Evolutionary conservation across 2,888 invertebrate genomes (phyloP), one percentile per base, ranked within the genome.

Genomic region (Iphiclides podalirius): DNA sequence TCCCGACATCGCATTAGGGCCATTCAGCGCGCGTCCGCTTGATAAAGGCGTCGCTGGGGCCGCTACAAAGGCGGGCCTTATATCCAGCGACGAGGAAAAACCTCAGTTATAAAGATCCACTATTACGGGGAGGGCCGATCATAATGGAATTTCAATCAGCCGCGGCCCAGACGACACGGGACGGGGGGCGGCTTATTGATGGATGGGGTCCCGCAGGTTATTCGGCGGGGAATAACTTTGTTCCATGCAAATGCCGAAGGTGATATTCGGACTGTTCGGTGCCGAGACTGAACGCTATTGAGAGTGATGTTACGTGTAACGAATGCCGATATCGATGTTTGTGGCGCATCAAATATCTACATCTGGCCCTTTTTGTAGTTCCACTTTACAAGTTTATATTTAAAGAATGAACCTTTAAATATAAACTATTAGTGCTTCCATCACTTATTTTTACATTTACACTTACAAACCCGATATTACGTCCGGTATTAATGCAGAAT

Each of bases 81-180:
- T n/a, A 66, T 70, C 69, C 69, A 63, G 60, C 61, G 69, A 66
- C 67, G 72, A 72, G 75, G 76, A 79, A 83, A 81, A 82, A 74
- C 73, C 74, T 72, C 68, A 72, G 73, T 72, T 75, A 72, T 72
- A 76, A 77, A 79, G 79, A 80, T 78, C 78, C 77, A 79, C 79
- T 79, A 64, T 66, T 65, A 74, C 77, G 70, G 69, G 35, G 64
- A 68, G 72, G 79, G 75, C 61, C 72, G 73, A 75, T 84, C 78
- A 83, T 86, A 86, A 86, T 85, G 81, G 86, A 82, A 83, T 86
- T 85, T 85, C 86, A 86, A 86, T 86, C 84, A 83, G 81, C 67
- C 68, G 61, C 60, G 64, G n/a, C n/a, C n/a, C n/a, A 41, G 28
- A 41, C 56, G 55, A 39, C 20, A 23, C 40, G 49, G 34, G 37